phyloP scores from a whole-genome alignment of 2,797 vertebrate species.

The Vespertilio murinus region DNA sequence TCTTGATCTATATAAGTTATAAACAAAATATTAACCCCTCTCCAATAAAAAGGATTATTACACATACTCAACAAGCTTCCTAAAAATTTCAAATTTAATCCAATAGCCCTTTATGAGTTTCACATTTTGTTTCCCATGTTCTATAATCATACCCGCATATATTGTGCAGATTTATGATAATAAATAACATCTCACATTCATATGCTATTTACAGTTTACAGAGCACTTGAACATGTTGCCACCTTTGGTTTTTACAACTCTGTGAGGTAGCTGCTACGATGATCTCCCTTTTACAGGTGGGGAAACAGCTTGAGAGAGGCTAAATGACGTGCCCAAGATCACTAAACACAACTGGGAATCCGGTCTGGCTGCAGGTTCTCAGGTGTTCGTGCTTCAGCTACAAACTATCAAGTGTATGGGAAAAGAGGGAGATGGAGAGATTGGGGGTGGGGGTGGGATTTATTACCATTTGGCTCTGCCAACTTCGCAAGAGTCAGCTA shows the following conservation, averaged over 20 bases:
- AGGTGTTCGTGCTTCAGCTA: neutral
- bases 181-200: neutral
- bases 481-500: neutral
- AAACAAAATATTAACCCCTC: neutral
- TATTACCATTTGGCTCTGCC: neutral
- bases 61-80: neutral
- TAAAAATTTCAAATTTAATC: constrained; percentile 20
- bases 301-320: neutral
- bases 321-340: neutral
- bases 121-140: neutral
- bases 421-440: neutral
- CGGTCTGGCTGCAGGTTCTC: neutral
- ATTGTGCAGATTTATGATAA: neutral
- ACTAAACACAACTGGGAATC: neutral
- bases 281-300: neutral
- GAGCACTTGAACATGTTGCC: neutral
- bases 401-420: neutral
- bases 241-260: neutral
- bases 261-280: neutral
- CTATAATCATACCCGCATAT: neutral
- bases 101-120: neutral
- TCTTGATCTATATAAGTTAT: neutral
- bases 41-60: neutral
- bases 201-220: neutral
- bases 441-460: too few species aligned